phyloP scores from a whole-genome alignment of 2,113 vertebrate genomes.

The Tyto alba region DNA sequence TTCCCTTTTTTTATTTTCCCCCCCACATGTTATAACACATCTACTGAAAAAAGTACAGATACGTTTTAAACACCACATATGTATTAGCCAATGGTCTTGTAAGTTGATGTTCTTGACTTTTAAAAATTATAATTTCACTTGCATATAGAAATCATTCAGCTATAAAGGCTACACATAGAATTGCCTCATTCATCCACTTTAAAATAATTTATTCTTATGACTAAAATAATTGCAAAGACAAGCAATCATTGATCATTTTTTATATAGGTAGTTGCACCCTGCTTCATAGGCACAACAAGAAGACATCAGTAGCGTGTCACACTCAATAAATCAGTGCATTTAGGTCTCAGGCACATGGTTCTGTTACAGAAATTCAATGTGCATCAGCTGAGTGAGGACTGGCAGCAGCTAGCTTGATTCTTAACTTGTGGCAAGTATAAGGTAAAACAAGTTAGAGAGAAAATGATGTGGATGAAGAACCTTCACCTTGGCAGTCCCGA shows the following conservation, averaged over 20 bases:
- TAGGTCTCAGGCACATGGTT: neutral
- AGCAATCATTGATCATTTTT: neutral
- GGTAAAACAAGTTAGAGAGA: neutral
- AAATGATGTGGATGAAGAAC: neutral
- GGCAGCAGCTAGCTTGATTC: neutral
- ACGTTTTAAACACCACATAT: neutral
- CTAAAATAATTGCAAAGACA: neutral
- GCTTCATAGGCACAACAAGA: neutral
- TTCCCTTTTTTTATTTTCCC: fast-evolving
- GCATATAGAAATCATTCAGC: neutral
- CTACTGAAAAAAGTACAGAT: neutral
- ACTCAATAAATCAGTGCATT: neutral
- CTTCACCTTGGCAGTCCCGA: neutral
- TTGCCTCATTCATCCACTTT: neutral
- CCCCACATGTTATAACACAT: neutral
- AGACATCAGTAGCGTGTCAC: neutral
- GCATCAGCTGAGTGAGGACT: neutral
- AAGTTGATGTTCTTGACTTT: neutral
- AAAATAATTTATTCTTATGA: neutral
- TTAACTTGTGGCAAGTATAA: neutral
- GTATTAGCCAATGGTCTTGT: neutral
- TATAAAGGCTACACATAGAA: neutral
- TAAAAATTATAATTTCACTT: neutral
- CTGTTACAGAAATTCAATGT: neutral
- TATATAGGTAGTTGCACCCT: neutral